A percentile compares a stretch with the other conserved stretches of the same genome.
Conservation (phyloP, 2,888 invertebrate genomes). For the Torymus aiolomorphi region DNA sequence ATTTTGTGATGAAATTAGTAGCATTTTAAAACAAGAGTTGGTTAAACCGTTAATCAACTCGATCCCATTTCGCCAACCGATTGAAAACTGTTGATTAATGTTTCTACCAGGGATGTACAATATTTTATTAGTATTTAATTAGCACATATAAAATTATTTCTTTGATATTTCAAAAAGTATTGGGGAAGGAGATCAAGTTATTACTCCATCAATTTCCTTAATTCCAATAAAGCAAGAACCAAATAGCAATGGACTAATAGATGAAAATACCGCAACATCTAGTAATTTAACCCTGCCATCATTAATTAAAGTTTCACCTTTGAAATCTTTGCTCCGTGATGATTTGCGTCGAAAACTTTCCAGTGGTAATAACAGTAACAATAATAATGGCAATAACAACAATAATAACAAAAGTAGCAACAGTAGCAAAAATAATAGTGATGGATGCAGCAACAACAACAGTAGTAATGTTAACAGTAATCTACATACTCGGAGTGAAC, state of each 20-base stretch:
- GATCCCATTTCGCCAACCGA: no score
- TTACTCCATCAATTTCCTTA: slow-evolving; percentile 90
- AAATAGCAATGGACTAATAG: slow-evolving; percentile 76
- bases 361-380: slow-evolving; percentile 65
- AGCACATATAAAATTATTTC: slow-evolving; percentile 1
- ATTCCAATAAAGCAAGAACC: slow-evolving; percentile 87
- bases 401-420: slow-evolving; percentile 54
- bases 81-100: no score
- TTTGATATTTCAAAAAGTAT: slow-evolving; percentile 66
- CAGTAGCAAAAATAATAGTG: slow-evolving; percentile 59
- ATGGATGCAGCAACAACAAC: slow-evolving; percentile 40
- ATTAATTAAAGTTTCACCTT: slow-evolving; percentile 88
- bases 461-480: slow-evolving; percentile 61
- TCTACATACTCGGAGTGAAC: slow-evolving; percentile 76
- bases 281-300: slow-evolving; percentile 82
- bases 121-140: not conserved
- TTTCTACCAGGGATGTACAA: no score
- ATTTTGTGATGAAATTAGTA: no score
- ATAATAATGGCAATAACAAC: slow-evolving; percentile 59
- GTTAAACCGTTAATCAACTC: no score
- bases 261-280: slow-evolving; percentile 79
- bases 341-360: slow-evolving; percentile 87
- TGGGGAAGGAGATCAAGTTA: slow-evolving; percentile 77
- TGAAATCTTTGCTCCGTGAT: slow-evolving; percentile 89
- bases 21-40: no score